A percentile compares a stretch with the other conserved stretches of the same genome.
Evolutionary conservation across 1,140 invertebrate genomes (phyloP).

Genomic region (Nephotettix cincticeps): DNA sequence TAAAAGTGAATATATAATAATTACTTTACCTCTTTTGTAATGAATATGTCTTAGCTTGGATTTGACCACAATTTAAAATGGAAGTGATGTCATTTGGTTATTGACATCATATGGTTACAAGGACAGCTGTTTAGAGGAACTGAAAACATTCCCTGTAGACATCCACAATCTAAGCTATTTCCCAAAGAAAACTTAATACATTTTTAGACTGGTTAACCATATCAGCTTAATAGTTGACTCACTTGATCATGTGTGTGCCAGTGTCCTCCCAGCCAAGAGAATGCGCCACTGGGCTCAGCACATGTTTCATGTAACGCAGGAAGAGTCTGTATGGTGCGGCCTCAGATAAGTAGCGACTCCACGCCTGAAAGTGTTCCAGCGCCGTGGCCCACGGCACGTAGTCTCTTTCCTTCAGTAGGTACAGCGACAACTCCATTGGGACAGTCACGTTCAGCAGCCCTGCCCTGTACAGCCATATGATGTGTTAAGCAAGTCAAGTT

Average conservation of each 20-base stretch:
- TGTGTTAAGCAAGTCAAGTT: too few relatives aligned
- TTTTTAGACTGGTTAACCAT: neutral
- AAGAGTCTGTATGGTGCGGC: slow-evolving; percentile 64
- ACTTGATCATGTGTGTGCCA: slow-evolving; percentile 67
- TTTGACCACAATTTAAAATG: neutral
- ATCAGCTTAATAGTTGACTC: too few relatives aligned
- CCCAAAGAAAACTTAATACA: too few relatives aligned
- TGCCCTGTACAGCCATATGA: too few relatives aligned
- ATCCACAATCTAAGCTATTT: too few relatives aligned
- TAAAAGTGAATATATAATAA: too few relatives aligned
- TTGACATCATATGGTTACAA: too few relatives aligned
- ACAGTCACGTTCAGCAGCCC: slow-evolving; percentile 67
- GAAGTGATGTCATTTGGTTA: slow-evolving; percentile 17
- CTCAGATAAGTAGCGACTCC: slow-evolving; percentile 65
- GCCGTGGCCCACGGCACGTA: slow-evolving; percentile 76
- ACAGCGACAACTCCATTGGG: slow-evolving; percentile 66
- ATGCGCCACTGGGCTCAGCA: slow-evolving; percentile 60
- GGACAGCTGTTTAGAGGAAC: too few relatives aligned
- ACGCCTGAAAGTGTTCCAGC: slow-evolving; percentile 64
- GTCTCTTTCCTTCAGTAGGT: slow-evolving; percentile 68
- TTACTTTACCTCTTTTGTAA: too few relatives aligned
- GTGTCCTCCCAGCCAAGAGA: slow-evolving; percentile 65
- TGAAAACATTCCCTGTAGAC: too few relatives aligned
- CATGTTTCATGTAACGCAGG: slow-evolving; percentile 58
- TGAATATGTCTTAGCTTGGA: too few relatives aligned